Conservation (phyloP, 2,888 invertebrate genomes). For the Syrista parreyssii region DNA sequence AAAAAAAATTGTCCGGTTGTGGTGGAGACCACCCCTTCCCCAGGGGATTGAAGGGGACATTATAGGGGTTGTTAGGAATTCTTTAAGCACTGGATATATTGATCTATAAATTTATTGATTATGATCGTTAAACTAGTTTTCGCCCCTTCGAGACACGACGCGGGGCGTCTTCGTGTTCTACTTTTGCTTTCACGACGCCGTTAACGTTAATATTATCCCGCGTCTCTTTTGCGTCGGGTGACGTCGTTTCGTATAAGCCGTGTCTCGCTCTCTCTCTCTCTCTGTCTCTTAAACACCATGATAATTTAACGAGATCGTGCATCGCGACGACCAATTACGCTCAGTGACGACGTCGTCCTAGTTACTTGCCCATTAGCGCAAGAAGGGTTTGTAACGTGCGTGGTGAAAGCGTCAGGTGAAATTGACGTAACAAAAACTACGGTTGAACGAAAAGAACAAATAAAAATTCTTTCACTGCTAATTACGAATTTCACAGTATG, state of each 20-base stretch:
- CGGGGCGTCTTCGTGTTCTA: not conserved
- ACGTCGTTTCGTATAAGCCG: slow-evolving; percentile 1
- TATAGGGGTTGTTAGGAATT: not conserved
- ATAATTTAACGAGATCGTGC: not conserved
- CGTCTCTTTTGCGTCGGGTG: not conserved
- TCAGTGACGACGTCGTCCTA: not conserved
- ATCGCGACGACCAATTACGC: not conserved
- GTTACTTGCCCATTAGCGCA: not conserved
- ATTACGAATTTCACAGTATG: not conserved
- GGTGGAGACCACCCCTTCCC: not conserved
- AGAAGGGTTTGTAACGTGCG: not conserved
- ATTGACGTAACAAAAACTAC: not conserved
- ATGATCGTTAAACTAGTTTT: not conserved
- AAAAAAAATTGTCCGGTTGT: not conserved
- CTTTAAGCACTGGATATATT: not conserved
- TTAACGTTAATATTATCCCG: not conserved
- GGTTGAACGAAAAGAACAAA: not conserved
- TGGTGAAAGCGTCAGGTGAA: not conserved
- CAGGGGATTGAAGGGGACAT: not conserved
- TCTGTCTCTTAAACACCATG: not conserved
- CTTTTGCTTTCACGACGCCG: not conserved
- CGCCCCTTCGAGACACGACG: not conserved
- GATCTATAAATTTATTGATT: not conserved
- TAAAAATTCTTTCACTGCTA: not conserved
- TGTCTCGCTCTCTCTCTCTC: slow-evolving; percentile 9